Percentiles rank a stretch among this genome's conserved stretches.
These are phyloP conservation scores for Menura novaehollandiae DNA, from an alignment of 2,113 vertebrate genomes.

Conservation along the genomic window DNA sequence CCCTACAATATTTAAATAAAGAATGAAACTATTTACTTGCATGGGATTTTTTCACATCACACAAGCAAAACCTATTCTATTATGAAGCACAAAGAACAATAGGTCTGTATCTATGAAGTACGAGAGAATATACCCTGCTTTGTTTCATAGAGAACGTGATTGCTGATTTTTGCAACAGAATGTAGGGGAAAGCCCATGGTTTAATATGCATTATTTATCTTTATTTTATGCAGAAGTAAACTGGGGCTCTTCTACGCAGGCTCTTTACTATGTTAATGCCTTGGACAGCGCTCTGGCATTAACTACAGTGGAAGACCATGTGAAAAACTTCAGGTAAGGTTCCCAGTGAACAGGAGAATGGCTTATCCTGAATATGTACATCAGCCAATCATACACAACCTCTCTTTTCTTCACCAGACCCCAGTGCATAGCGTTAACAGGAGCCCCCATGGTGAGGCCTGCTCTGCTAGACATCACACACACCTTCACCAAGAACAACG, in stretches of 20 bases:
- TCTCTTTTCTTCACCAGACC: conserved; percentile 74
- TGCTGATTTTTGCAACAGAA: background rate
- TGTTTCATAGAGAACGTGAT: background rate
- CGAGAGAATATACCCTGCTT: background rate
- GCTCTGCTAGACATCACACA: conserved; percentile 91
- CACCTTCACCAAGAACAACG: conserved; percentile 87
- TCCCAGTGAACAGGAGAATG: background rate
- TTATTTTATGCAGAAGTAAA: conserved; percentile 84
- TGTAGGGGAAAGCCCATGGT: background rate
- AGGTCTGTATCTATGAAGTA: background rate
- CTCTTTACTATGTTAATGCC: conserved; percentile 89
- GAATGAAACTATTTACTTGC: background rate
- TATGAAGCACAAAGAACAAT: background rate
- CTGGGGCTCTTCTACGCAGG: conserved; percentile 96
- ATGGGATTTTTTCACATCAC: background rate
- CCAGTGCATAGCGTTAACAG: conserved; percentile 88
- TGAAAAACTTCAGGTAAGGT: conserved; percentile 97
- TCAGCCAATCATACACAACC: background rate
- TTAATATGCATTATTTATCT: conserved; percentile 18
- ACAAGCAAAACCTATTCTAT: background rate
- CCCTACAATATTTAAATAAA: background rate
- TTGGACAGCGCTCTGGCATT: conserved; percentile 86
- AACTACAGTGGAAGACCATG: conserved; percentile 86
- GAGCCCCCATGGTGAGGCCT: conserved; percentile 82
- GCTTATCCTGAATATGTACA: background rate